These are phyloP conservation scores for Rostratula benghalensis DNA, from an alignment of 2,113 vertebrate genomes.

Conservation along the genomic window DNA sequence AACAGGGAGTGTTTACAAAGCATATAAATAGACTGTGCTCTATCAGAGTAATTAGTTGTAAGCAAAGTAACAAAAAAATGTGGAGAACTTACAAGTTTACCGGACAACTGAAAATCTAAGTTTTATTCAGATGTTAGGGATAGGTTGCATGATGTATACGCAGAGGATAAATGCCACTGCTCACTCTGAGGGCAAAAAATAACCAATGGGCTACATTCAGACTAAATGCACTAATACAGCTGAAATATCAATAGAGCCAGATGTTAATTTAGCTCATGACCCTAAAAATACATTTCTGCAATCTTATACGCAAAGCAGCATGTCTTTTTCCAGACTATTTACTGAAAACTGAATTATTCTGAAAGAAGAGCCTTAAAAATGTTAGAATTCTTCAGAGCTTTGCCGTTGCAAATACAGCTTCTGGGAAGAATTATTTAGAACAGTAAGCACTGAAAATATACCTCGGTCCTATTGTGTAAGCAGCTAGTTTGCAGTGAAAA, in stretches of 20 bases:
- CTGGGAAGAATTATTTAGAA: background rate
- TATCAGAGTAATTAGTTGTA: constrained; percentile 27
- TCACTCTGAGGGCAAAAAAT: background rate
- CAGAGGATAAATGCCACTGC: background rate
- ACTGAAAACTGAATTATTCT: background rate
- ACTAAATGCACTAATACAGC: background rate
- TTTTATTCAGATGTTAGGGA: background rate
- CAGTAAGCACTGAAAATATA: background rate
- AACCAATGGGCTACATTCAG: background rate
- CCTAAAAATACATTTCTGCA: background rate
- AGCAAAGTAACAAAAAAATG: constrained; percentile 27
- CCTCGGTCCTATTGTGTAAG: background rate
- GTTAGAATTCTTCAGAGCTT: background rate
- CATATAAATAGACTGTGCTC: constrained; percentile 23
- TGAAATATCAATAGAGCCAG: background rate
- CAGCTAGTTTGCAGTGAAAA: background rate
- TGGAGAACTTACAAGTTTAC: background rate
- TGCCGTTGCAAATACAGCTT: background rate
- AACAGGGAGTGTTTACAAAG: constrained; percentile 32
- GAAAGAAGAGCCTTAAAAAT: background rate
- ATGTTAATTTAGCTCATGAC: background rate
- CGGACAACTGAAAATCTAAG: background rate
- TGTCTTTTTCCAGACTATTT: background rate
- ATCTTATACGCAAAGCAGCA: background rate
- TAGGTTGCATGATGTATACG: background rate